Evolutionary conservation across 2,888 invertebrate genomes (phyloP).

Genomic region (Chaetoderma sp.): DNA sequence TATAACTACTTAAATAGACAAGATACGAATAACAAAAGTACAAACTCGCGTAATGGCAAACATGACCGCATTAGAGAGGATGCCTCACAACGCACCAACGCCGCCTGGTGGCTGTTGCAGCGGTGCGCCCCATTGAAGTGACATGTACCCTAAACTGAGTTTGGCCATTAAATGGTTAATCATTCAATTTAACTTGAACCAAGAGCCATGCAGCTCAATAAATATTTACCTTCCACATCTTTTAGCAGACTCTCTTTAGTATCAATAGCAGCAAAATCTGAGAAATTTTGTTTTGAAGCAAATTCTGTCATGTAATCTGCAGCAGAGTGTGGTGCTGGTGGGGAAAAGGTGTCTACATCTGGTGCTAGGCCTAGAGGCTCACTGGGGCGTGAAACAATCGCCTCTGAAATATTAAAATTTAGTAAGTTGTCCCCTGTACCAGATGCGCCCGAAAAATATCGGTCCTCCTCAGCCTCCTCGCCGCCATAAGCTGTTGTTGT

Average conservation of each 20-base stretch:
- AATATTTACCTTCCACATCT: background rate
- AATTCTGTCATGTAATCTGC: background rate
- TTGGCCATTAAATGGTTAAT: too few relatives aligned
- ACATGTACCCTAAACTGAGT: too few relatives aligned
- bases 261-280: background rate
- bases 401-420: constrained; percentile 8
- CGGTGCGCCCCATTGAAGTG: too few relatives aligned
- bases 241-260: background rate
- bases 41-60: too few relatives aligned
- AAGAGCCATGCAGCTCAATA: background rate
- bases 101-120: too few relatives aligned
- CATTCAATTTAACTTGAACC: too few relatives aligned
- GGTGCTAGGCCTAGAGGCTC: constrained; percentile 4
- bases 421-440: constrained; percentile 34
- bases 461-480: constrained; percentile 55
- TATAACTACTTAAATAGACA: too few relatives aligned
- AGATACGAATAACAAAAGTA: too few relatives aligned
- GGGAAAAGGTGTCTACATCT: background rate
- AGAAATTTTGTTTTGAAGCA: background rate
- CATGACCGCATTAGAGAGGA: too few relatives aligned
- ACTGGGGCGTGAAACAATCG: background rate
- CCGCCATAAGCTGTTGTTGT: constrained; percentile 50
- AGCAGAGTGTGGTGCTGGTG: background rate
- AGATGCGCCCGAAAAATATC: constrained; percentile 44
- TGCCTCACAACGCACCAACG: too few relatives aligned